phyloP scores from a whole-genome alignment of 2,888 invertebrate species.

The Plutella xylostella region DNA sequence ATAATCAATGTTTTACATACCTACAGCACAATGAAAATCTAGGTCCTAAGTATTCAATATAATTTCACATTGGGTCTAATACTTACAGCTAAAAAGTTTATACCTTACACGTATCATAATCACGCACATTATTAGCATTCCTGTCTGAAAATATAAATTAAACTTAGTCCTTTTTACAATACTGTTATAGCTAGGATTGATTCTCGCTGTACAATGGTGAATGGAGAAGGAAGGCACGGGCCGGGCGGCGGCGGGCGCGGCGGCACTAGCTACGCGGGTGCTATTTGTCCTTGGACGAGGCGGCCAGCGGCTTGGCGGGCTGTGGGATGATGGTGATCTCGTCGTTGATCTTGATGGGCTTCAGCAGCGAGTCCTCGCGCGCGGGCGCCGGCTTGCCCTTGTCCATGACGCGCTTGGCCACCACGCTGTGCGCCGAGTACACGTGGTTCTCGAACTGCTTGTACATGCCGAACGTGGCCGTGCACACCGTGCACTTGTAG shows the following conservation, averaged over 20 bases:
- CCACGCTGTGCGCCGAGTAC: conserved; percentile 92
- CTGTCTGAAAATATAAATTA: conserved; percentile 8
- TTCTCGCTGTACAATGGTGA: conserved; percentile 1
- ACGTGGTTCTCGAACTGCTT: conserved; percentile 95
- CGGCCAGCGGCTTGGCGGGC: conserved; percentile 72
- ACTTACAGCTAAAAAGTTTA: background rate
- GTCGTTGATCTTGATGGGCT: conserved; percentile 90
- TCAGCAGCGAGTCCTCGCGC: conserved; percentile 74
- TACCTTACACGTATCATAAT: conserved; percentile 6
- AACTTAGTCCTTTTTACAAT: conserved; percentile 8
- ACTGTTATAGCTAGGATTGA: conserved; percentile 3
- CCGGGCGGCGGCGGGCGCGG: conserved; percentile 24
- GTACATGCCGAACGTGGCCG: conserved; percentile 95
- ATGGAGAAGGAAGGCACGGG: background rate
- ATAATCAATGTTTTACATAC: background rate
- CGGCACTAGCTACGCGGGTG: conserved; percentile 19
- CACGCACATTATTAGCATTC: conserved; percentile 1
- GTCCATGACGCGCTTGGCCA: conserved; percentile 88
- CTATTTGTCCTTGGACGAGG: conserved; percentile 62
- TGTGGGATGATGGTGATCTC: conserved; percentile 94
- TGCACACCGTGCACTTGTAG: conserved; percentile 95
- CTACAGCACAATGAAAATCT: background rate
- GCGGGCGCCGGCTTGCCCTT: conserved; percentile 69
- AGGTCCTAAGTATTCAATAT: background rate
- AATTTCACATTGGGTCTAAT: background rate